Conservation (phyloP, 2,888 invertebrate species). For the Torymus tubicola region DNA sequence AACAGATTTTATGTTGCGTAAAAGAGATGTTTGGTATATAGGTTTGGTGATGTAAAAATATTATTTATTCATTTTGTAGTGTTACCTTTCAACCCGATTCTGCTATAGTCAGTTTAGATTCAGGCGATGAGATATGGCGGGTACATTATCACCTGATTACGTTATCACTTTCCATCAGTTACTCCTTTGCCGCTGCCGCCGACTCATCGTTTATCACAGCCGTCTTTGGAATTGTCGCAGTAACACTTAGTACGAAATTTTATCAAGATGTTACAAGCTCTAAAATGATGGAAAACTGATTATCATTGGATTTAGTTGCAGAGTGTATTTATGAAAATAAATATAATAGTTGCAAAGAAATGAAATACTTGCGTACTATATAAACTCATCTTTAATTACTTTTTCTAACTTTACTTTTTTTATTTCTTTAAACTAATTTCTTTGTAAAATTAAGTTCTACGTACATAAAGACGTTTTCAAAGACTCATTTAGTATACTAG, state of each 20-base stretch:
- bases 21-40: background rate
- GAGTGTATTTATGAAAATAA: too few relatives aligned
- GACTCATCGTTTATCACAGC: conserved; percentile 69
- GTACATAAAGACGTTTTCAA: too few relatives aligned
- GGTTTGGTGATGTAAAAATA: background rate
- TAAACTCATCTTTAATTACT: too few relatives aligned
- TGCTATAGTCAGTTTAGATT: conserved; percentile 40
- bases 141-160: conserved; percentile 74
- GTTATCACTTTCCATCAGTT: conserved; percentile 73
- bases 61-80: conserved; percentile 24
- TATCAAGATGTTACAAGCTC: conserved; percentile 18
- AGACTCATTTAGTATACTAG: too few relatives aligned
- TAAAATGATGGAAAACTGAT: too few relatives aligned
- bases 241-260: background rate
- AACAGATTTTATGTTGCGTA: too few relatives aligned
- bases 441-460: too few relatives aligned
- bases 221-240: conserved; percentile 49
- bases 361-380: too few relatives aligned
- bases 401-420: too few relatives aligned
- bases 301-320: too few relatives aligned
- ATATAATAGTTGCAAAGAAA: too few relatives aligned
- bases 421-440: too few relatives aligned
- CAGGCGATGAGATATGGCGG: conserved; percentile 69
- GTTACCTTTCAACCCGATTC: conserved; percentile 17
- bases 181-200: conserved; percentile 67